Evolutionary conservation across 1,140 invertebrate species (phyloP), one percentile per base, ranked within the genome.

Genomic region (Pemphigus obesinymphae): DNA sequence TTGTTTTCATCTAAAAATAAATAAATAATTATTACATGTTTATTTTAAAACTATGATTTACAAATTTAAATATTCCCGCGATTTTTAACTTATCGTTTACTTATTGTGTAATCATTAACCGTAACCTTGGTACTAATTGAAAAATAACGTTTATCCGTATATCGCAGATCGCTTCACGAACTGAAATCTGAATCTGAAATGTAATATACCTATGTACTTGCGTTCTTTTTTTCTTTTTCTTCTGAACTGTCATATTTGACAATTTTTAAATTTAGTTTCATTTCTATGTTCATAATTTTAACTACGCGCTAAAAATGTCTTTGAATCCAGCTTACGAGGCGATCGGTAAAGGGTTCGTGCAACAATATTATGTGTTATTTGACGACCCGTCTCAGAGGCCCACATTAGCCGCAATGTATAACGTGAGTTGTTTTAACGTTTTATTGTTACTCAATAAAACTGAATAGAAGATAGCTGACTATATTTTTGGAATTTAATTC

Each of bases 341-440:
- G 43, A 97, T 97, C 86, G 95, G 95, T 82, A 96, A 96, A 88
- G 92, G 93, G 83, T 97, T 97, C 87, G 95, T 96, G 48, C 92
- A 95, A 84, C 95, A 97, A 89, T 97, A 97, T 89, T 97, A 97
- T 88, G 89, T 90, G 48, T 86, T 96, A 84, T 97, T 97, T 86
- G 96, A 97, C 87, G 94, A 97, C 89, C 92, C 93, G 84, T 88
- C 88, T 82, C 92, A 94, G 85, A 90, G 96, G 86, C 89, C 91
- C 84, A 93, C 91, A 87, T 90, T 97, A 85, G 92, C 92, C 76
- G 95, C 93, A 87, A 93, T 97, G 90, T 97, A 97, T 87, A 96
- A 95, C 89, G 96, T 96, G 89, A 95, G 94, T 93, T 85, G 43
- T 58, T 58, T 85, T 34, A 63, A 63, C 26, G 17, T 63, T 6